Evolutionary conservation across 2,113 vertebrate species (phyloP).

Genomic region (Choloepus hoffmanni): DNA sequence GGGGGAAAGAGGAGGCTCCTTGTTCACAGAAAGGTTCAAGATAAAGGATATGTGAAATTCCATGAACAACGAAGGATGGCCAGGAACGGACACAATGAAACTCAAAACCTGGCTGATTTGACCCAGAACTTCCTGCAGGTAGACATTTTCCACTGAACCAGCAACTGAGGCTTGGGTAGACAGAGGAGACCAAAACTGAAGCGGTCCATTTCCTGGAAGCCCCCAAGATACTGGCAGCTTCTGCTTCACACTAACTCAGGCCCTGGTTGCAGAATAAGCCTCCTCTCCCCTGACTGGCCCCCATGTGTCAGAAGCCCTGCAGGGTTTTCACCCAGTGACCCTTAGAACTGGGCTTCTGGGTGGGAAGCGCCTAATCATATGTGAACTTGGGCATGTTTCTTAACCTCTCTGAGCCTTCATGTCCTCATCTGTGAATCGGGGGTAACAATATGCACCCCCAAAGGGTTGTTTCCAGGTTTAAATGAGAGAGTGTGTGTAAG

Average conservation of each 20-base stretch:
- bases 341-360: not conserved
- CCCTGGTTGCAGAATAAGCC: not conserved
- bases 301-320: not conserved
- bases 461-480: not conserved
- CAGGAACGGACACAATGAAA: accelerated
- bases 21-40: not conserved
- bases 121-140: not conserved
- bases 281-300: not conserved
- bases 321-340: not conserved
- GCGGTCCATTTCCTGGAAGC: not conserved
- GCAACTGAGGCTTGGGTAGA: not conserved
- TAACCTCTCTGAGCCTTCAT: not conserved
- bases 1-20: not conserved
- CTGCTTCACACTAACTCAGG: not conserved
- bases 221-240: not conserved
- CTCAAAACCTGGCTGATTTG: no score
- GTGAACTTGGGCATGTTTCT: not conserved
- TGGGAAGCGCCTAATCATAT: not conserved
- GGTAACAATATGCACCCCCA: not conserved
- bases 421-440: not conserved
- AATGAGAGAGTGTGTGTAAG: not conserved
- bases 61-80: not conserved
- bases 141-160: not conserved
- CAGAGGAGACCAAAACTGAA: not conserved
- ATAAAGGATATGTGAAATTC: not conserved